Base-by-base conservation (phyloP, 37 sponge, comb jelly and placozoan species). In the Eunapius fragilis region DNA sequence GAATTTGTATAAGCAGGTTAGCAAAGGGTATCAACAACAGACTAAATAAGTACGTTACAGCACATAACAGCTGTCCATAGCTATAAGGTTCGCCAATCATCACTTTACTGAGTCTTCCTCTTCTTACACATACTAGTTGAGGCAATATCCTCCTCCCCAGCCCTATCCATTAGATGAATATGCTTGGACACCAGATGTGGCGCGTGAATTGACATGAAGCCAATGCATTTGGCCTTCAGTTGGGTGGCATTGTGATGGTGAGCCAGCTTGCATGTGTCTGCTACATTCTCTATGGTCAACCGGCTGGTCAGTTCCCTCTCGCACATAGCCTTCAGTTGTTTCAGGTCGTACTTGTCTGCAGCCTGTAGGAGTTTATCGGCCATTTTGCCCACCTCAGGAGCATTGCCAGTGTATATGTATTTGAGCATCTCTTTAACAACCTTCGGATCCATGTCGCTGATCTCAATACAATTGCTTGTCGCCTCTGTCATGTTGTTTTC, bases 291-390 rank as follows among this genome's bases (percentile, higher is more conserved):
- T 31, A 81, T 81, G 48, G 74, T 89, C 71, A 94, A 72, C 30
- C 87, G 87, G 69, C 76, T 80, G 67, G 87, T 85, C n/a, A 96
- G 50, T 28, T 88, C 67, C 32, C 88, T 91, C 73, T 96, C 96
- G 72, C 96, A 96, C 81, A 96, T 88, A 58, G 78, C 79, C 81
- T 91, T 90, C 25, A 96, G 81, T 35, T 93, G 81, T 31, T 93
- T 89, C 69, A 96, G 85, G 11, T 78, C 90, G 87, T 96, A 96
- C 96, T 94, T 96, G 38, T 96, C 96, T 73, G 96, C 91, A 26
- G 96, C 93, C 26, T 93, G 83, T 70, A 96, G 73, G 4, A 96
- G 85, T 19, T 76, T 82, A 41, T 87, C 92, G 19, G 97, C 97
- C 76, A 92, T 81, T 36, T 82, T 72, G 26, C 75, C 76, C 27